Percentiles rank a stretch among this genome's conserved stretches.
phyloP scores from a whole-genome alignment of 1,140 invertebrate genomes.

The Watersipora subatra region DNA sequence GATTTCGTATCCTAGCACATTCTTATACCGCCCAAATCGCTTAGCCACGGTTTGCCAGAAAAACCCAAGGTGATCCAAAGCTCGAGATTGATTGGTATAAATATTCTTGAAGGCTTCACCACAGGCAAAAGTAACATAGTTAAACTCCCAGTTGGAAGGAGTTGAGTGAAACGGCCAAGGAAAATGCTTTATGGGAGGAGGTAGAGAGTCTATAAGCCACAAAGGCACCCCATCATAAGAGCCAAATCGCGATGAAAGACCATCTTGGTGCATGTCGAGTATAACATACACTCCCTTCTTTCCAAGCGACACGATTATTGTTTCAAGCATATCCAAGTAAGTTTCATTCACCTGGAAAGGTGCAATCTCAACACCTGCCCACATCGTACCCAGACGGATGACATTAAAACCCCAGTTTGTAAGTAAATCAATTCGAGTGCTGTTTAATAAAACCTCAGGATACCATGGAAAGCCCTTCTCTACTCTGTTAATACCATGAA shows the following conservation, averaged over 20 bases:
- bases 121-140: slow-evolving; percentile 18
- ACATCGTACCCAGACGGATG: slow-evolving; percentile 20
- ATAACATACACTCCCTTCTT: slow-evolving; percentile 18
- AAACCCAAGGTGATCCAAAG: slow-evolving; percentile 9
- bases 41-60: slow-evolving; percentile 18
- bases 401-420: slow-evolving; percentile 21
- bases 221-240: slow-evolving; percentile 20
- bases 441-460: slow-evolving; percentile 12
- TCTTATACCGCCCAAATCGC: slow-evolving; percentile 11
- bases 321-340: slow-evolving; percentile 15
- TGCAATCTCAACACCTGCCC: slow-evolving; percentile 16
- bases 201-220: slow-evolving; percentile 19
- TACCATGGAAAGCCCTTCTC: slow-evolving; percentile 19
- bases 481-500: slow-evolving; percentile 22
- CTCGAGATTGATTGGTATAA: slow-evolving; percentile 16
- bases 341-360: slow-evolving; percentile 14
- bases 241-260: slow-evolving; percentile 12
- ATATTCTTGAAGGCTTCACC: slow-evolving; percentile 18
- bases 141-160: slow-evolving; percentile 9
- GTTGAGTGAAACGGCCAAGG: slow-evolving; percentile 18
- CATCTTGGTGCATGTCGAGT: slow-evolving; percentile 25
- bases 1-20: slow-evolving; percentile 20
- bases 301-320: slow-evolving; percentile 15
- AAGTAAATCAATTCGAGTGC: slow-evolving; percentile 11
- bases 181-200: slow-evolving; percentile 10